A percentile compares a stretch with the other conserved stretches of the same genome.
phyloP scores from a whole-genome alignment of 1,140 invertebrate species.

The Muscidifurax raptorellus region DNA sequence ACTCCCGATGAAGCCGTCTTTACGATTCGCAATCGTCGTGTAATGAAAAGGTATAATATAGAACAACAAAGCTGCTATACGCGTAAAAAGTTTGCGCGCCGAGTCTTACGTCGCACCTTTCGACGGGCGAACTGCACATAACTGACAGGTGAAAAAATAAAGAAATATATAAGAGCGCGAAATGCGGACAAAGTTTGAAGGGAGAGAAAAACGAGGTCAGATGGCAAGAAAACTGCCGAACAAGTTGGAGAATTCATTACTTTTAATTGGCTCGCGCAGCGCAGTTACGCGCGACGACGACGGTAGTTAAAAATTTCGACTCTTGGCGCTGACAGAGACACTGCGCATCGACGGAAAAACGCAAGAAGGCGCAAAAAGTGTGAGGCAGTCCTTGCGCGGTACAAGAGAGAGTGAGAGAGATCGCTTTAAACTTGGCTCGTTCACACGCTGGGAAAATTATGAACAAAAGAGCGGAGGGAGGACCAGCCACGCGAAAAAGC shows the following conservation, averaged over 20 bases:
- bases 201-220: constrained; percentile 33
- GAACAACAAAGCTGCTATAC: too few species aligned
- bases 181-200: not conserved
- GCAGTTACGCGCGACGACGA: not conserved
- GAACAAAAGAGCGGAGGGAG: constrained; percentile 32
- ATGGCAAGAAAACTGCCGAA: constrained; percentile 31
- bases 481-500: constrained; percentile 25
- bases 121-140: too few species aligned
- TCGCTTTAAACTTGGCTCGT: constrained; percentile 19
- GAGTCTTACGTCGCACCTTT: too few species aligned
- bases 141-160: not conserved
- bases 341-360: not conserved
- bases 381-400: not conserved
- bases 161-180: not conserved
- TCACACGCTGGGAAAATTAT: constrained; percentile 50
- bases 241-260: constrained; percentile 47
- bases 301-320: constrained; percentile 37
- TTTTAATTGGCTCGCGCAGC: constrained; percentile 47
- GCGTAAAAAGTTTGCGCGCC: not conserved
- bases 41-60: too few species aligned
- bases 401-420: not conserved
- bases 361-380: not conserved
- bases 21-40: constrained; percentile 19
- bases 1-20: not conserved
- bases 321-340: constrained; percentile 21